Percentiles rank a stretch among this genome's conserved stretches.
Evolutionary conservation across 1,140 invertebrate species (phyloP).

Genomic region (Vollenhovia emeryi): DNA sequence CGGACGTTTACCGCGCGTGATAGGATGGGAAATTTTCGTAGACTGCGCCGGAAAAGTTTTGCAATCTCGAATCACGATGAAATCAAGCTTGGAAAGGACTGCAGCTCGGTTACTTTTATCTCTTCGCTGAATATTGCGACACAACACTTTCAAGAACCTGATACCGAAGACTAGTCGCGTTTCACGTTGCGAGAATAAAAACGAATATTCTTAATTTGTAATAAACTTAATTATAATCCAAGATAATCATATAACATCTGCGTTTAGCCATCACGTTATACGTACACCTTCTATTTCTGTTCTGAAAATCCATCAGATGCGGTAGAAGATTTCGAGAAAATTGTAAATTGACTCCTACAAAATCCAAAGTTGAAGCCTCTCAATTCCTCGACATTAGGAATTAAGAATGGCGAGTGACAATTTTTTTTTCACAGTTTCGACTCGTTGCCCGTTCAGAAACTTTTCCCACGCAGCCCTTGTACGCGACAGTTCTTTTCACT

Average conservation of each 20-base stretch:
- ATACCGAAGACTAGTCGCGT: not conserved
- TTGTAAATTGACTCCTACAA: not conserved
- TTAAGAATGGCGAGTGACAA: not conserved
- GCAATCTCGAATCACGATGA: not conserved
- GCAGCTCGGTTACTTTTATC: not conserved
- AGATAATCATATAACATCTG: not conserved
- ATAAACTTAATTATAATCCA: not conserved
- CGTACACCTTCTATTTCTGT: not conserved
- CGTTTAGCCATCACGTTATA: not conserved
- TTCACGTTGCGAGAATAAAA: not conserved
- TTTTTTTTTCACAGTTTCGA: conserved; percentile 13
- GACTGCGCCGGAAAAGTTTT: conserved; percentile 21
- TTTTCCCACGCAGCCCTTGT: not conserved
- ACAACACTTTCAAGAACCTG: not conserved
- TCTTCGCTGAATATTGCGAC: not conserved
- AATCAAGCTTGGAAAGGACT: not conserved
- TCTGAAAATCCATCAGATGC: not conserved
- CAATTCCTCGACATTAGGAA: not conserved
- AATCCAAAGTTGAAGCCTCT: not conserved
- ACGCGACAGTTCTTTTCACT: conserved; percentile 2
- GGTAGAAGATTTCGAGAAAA: not conserved
- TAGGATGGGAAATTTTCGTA: not conserved
- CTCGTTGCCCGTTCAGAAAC: not conserved
- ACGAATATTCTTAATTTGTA: not conserved
- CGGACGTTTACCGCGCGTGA: conserved; percentile 1